Conservation (phyloP, 2,888 invertebrate species). For the Acholoe squamosa region DNA sequence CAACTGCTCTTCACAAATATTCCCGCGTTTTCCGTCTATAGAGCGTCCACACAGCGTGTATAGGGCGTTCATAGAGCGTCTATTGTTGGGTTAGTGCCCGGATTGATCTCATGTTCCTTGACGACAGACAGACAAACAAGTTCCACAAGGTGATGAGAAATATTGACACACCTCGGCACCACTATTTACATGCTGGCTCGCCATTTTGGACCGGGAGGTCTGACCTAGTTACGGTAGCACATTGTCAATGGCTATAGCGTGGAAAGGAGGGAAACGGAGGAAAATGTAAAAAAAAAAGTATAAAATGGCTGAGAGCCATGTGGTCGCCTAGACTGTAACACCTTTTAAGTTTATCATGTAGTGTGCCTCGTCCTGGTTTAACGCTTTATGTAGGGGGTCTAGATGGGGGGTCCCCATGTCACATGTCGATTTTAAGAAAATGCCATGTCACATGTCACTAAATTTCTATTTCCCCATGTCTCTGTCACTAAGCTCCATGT, state of each 20-base stretch:
- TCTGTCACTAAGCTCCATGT: too few species aligned
- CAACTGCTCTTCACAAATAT: neutral
- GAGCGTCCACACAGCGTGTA: too few species aligned
- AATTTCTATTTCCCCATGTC: too few species aligned
- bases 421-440: too few species aligned
- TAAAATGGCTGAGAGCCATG: slow-evolving; percentile 18
- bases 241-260: slow-evolving; percentile 14
- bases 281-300: neutral
- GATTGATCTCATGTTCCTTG: neutral
- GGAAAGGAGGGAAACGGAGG: neutral
- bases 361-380: neutral
- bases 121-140: slow-evolving; percentile 19
- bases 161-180: slow-evolving; percentile 18
- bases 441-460: too few species aligned
- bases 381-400: too few species aligned
- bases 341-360: slow-evolving; percentile 22
- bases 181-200: slow-evolving; percentile 37
- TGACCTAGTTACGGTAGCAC: slow-evolving; percentile 20
- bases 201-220: slow-evolving; percentile 18
- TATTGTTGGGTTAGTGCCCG: neutral
- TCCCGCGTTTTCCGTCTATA: neutral
- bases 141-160: neutral
- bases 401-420: too few species aligned
- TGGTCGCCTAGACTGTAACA: slow-evolving; percentile 16
- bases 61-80: too few species aligned